These are phyloP conservation scores for Lithophane leautieri DNA, from an alignment of 2,888 invertebrate genomes.

Conservation along the genomic window DNA sequence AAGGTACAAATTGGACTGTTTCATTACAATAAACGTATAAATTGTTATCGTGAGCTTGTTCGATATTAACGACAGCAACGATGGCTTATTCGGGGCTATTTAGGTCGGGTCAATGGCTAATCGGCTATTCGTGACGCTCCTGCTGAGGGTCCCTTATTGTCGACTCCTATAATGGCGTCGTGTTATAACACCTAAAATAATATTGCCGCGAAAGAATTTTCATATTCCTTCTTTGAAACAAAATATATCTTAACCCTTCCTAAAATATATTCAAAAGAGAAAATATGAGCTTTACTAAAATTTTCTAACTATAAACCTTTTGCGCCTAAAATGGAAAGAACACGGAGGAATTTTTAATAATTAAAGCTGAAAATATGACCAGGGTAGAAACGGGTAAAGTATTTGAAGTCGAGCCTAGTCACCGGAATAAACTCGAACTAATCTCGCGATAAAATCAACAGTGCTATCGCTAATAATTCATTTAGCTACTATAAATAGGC, in stretches of 20 bases:
- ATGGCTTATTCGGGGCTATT: slow-evolving; percentile 82
- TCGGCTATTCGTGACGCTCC: slow-evolving; percentile 78
- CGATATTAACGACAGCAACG: slow-evolving; percentile 78
- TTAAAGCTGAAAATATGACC: slow-evolving; percentile 43
- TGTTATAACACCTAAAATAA: slow-evolving; percentile 58
- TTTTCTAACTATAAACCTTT: slow-evolving; percentile 21
- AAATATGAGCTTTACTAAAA: slow-evolving; percentile 35
- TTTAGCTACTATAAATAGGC: slow-evolving; percentile 32
- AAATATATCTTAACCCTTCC: slow-evolving; percentile 24
- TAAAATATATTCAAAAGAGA: slow-evolving; percentile 21
- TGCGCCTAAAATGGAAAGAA: slow-evolving; percentile 28
- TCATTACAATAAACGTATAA: slow-evolving; percentile 72
- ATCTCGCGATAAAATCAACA: slow-evolving; percentile 58
- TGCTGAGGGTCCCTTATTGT: slow-evolving; percentile 70
- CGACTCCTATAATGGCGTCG: slow-evolving; percentile 52
- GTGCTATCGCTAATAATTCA: slow-evolving; percentile 47
- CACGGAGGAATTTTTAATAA: slow-evolving; percentile 38
- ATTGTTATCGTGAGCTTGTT: slow-evolving; percentile 77
- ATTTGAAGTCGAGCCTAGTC: slow-evolving; percentile 35
- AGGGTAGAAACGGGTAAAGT: slow-evolving; percentile 35
- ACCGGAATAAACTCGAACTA: slow-evolving; percentile 50
- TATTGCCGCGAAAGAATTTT: slow-evolving; percentile 30
- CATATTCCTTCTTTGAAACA: slow-evolving; percentile 18
- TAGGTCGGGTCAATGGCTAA: slow-evolving; percentile 85
- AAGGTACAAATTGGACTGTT: slow-evolving; percentile 71